Evolutionary conservation across 2,113 vertebrate species (phyloP).

Genomic region (Corapipo altera): DNA sequence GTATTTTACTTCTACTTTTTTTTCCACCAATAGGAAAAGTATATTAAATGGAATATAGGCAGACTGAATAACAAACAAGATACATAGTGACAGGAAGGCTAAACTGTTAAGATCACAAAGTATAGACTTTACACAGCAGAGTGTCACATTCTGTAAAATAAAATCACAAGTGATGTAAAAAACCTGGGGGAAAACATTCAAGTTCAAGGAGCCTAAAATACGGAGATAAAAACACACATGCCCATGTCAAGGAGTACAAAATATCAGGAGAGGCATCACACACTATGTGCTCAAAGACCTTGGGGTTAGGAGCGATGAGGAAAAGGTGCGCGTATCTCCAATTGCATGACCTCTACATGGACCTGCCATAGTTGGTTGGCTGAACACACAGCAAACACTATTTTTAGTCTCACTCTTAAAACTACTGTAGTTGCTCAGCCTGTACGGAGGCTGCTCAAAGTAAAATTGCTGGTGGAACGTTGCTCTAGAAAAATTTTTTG

Average conservation of each 20-base stretch:
- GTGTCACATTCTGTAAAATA: not conserved
- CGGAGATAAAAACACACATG: not conserved
- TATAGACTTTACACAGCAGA: not conserved
- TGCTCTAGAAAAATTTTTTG: not conserved
- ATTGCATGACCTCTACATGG: not conserved
- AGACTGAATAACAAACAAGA: not conserved
- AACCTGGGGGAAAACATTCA: not conserved
- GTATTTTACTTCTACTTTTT: not conserved
- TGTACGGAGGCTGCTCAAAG: not conserved
- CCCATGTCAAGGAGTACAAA: not conserved
- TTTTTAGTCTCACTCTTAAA: rapidly evolving
- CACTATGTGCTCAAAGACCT: not conserved
- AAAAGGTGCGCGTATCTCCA: not conserved
- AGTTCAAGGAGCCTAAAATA: not conserved
- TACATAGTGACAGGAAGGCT: not conserved
- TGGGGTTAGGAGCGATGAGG: not conserved
- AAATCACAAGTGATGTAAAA: not conserved
- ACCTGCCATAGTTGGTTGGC: not conserved
- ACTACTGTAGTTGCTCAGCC: not conserved
- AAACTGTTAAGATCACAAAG: not conserved
- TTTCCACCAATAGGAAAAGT: not conserved
- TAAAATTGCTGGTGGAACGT: not conserved
- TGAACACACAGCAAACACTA: rapidly evolving
- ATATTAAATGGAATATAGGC: not conserved
- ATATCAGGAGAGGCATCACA: not conserved